Conservation (phyloP, 2,888 invertebrate species). For the Marasmarcha lunaedactyla region DNA sequence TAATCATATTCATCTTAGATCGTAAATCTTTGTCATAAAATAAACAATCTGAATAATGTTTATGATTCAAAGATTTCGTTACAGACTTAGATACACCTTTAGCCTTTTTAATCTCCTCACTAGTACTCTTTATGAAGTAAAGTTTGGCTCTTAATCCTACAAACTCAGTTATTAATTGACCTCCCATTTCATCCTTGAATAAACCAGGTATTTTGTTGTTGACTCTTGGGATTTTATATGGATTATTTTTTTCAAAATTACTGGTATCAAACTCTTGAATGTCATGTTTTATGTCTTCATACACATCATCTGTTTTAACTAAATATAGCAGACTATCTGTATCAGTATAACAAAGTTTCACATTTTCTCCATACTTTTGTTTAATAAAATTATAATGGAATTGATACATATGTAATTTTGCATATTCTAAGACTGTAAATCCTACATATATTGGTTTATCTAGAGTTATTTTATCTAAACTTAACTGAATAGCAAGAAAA, state of each 20-base stretch:
- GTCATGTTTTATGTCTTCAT: slow-evolving; percentile 7
- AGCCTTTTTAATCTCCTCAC: slow-evolving; percentile 4
- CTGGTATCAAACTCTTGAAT: slow-evolving; percentile 12
- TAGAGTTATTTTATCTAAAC: slow-evolving; percentile 4
- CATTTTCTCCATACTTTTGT: not conserved
- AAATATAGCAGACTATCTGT: slow-evolving; percentile 10
- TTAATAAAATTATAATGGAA: slow-evolving; percentile 12
- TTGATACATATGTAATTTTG: slow-evolving; percentile 9
- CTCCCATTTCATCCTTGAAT: slow-evolving; percentile 13
- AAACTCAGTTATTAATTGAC: slow-evolving; percentile 11
- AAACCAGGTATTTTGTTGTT: slow-evolving; percentile 10
- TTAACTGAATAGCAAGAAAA: slow-evolving; percentile 9
- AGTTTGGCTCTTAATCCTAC: slow-evolving; percentile 12
- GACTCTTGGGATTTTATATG: slow-evolving; percentile 4
- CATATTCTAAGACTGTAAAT: slow-evolving; percentile 4
- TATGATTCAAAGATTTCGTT: too few relatives aligned
- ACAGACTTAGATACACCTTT: slow-evolving; percentile 6
- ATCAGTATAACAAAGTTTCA: slow-evolving; percentile 9
- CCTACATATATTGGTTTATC: slow-evolving; percentile 10
- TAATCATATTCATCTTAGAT: slow-evolving; percentile 6
- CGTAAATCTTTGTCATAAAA: not conserved
- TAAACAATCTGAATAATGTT: too few relatives aligned
- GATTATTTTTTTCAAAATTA: slow-evolving; percentile 9
- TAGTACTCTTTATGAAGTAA: slow-evolving; percentile 8
- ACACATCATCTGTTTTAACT: slow-evolving; percentile 7